Evolutionary conservation across 2,888 invertebrate species (phyloP).

Genomic region (Aethes cnicana): DNA sequence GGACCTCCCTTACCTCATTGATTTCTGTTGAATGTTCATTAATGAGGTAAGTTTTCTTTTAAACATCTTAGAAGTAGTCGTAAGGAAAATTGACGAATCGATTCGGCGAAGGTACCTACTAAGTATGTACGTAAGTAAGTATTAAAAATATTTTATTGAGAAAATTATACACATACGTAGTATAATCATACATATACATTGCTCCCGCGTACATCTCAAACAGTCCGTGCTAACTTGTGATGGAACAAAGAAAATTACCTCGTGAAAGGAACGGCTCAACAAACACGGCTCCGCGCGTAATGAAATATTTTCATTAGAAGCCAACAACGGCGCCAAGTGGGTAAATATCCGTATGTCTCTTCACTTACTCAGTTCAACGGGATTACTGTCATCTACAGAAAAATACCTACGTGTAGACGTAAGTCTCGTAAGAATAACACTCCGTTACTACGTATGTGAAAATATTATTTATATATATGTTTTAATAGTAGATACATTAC

Average conservation of each 20-base stretch:
- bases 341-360: slow-evolving; percentile 41
- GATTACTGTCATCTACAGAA: slow-evolving; percentile 15
- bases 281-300: slow-evolving; percentile 42
- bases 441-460: too few relatives aligned
- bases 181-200: slow-evolving; percentile 11
- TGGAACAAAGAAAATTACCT: slow-evolving; percentile 47
- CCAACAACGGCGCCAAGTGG: slow-evolving; percentile 35
- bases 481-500: too few relatives aligned
- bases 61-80: too few relatives aligned
- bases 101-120: too few relatives aligned
- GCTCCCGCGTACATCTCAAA: slow-evolving; percentile 20
- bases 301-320: slow-evolving; percentile 57
- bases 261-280: slow-evolving; percentile 41
- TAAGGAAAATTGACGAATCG: too few relatives aligned
- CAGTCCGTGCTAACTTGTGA: slow-evolving; percentile 27
- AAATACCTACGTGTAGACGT: too few relatives aligned
- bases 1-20: too few relatives aligned
- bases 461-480: too few relatives aligned
- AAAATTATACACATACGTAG: background rate
- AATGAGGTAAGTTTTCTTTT: too few relatives aligned
- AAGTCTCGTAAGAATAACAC: background rate
- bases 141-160: too few relatives aligned
- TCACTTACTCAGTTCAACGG: slow-evolving; percentile 20
- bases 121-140: too few relatives aligned
- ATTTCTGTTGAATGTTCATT: too few relatives aligned